Conservation (phyloP, 2,797 vertebrate species). For the Okamejei kenojei region DNA sequence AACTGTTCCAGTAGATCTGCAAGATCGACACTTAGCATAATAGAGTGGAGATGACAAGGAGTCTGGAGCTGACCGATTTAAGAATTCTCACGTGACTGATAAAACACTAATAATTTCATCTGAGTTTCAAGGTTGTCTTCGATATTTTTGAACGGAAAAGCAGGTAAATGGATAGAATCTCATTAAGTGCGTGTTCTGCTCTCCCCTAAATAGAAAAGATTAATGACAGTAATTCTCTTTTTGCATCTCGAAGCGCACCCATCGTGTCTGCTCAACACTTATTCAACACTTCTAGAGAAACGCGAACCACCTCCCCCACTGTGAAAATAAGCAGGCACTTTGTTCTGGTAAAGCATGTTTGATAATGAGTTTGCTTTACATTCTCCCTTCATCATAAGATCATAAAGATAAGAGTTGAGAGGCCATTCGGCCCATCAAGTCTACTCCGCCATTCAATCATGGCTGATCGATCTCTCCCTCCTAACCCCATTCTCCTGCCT, state of each 20-base stretch:
- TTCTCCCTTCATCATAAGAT: background rate
- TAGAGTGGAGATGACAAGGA: background rate
- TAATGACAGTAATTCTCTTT: background rate
- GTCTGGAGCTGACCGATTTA: background rate
- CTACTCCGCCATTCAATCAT: too few species aligned
- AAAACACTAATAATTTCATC: background rate
- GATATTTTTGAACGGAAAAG: too few species aligned
- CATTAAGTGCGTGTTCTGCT: background rate
- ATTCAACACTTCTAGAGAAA: background rate
- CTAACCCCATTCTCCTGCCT: too few species aligned
- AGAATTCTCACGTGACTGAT: background rate
- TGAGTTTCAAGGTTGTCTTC: background rate
- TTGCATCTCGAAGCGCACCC: background rate
- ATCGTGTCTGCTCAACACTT: background rate
- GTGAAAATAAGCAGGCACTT: background rate
- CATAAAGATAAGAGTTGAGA: too few species aligned
- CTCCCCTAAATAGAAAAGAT: conserved; percentile 4
- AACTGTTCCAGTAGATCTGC: background rate
- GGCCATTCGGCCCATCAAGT: too few species aligned
- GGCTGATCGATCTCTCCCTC: too few species aligned
- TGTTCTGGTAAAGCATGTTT: background rate
- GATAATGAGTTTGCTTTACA: background rate
- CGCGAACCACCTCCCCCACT: too few species aligned
- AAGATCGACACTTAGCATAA: background rate
- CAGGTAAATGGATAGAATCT: background rate